phyloP scores from a whole-genome alignment of 2,113 vertebrate species.

The Macroglossus sobrinus region DNA sequence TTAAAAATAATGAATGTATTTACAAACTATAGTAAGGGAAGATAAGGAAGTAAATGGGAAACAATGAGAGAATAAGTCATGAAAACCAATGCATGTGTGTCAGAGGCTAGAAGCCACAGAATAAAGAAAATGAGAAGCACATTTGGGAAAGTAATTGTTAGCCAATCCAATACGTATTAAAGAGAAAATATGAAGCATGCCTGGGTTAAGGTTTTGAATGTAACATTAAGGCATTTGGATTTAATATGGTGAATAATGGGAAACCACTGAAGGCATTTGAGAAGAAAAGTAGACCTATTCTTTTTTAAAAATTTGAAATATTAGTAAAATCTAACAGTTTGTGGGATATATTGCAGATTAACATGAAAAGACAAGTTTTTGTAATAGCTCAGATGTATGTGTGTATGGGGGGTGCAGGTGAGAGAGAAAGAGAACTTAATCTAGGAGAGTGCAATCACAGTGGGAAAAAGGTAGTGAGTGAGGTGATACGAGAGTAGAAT shows the following conservation, averaged over 20 bases:
- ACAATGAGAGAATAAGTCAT: neutral
- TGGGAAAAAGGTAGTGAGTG: neutral
- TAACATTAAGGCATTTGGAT: neutral
- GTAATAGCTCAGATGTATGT: neutral
- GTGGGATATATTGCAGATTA: neutral
- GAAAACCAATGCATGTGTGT: neutral
- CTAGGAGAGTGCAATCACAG: neutral
- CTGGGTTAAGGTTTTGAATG: neutral
- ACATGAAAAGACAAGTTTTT: neutral
- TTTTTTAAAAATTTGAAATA: neutral
- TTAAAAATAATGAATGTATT: neutral
- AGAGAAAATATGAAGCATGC: neutral
- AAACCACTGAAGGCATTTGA: neutral
- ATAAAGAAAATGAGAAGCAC: neutral
- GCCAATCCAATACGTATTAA: neutral
- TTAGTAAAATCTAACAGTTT: neutral
- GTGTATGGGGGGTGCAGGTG: no score
- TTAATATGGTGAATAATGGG: neutral
- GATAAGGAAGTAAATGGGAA: neutral
- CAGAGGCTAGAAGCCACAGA: neutral
- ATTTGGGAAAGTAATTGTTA: neutral
- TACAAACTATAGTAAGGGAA: neutral
- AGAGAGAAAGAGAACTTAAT: no score
- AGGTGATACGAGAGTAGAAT: neutral
- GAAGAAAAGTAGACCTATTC: neutral